phyloP scores from a whole-genome alignment of 1,140 invertebrate genomes.

The Pantala flavescens region DNA sequence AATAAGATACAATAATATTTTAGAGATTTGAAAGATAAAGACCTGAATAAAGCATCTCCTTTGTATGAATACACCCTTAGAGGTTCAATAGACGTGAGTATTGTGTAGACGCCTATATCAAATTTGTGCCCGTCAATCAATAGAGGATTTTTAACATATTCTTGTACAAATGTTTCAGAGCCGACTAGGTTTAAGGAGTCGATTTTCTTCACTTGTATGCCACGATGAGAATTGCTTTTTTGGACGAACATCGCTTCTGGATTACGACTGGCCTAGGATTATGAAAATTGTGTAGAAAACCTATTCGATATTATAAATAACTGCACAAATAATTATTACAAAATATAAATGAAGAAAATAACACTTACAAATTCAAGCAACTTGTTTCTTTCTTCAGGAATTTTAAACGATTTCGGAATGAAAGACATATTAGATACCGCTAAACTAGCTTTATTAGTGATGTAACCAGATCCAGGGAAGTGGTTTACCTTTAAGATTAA shows the following conservation, averaged over 20 bases:
- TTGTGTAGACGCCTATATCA: conserved; percentile 92
- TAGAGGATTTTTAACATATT: conserved; percentile 74
- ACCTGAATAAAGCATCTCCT: conserved; percentile 79
- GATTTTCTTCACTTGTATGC: conserved; percentile 66
- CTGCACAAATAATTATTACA: neutral
- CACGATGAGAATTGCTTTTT: conserved; percentile 86
- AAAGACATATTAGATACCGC: conserved; percentile 63
- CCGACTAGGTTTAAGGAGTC: conserved; percentile 59
- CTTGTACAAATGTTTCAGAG: conserved; percentile 78
- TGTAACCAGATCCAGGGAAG: conserved; percentile 87
- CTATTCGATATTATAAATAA: neutral
- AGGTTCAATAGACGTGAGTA: conserved; percentile 83
- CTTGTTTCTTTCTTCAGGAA: conserved; percentile 63
- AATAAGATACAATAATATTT: neutral
- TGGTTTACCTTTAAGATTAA: conserved; percentile 63
- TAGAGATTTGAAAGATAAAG: neutral
- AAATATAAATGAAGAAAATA: neutral
- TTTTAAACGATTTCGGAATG: conserved; percentile 77
- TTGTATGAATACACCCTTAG: conserved; percentile 80
- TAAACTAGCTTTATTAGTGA: conserved; percentile 90
- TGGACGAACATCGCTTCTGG: conserved; percentile 72
- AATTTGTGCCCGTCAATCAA: conserved; percentile 84
- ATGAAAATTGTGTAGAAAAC: neutral
- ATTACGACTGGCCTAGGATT: conserved; percentile 44
- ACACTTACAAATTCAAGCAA: conserved; percentile 58